Evolutionary conservation across 2,113 vertebrate genomes (phyloP), one percentile per base, ranked within the genome.

Genomic region (Casuarius casuarius): DNA sequence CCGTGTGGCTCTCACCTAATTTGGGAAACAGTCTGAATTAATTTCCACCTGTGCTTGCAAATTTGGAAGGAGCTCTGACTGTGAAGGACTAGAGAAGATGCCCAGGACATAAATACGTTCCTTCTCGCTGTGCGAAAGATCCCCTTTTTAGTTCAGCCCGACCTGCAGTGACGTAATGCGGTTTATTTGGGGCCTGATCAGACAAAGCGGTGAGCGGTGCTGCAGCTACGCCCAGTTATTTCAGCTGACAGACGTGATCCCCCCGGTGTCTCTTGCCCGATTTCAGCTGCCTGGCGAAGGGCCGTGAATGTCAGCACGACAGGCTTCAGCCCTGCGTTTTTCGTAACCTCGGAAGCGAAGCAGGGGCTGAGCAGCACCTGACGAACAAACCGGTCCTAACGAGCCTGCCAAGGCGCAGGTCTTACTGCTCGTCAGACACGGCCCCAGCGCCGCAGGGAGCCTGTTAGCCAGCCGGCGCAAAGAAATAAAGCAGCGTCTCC

Each of bases 161-260:
- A 86, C 91, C 95, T 52, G 56, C 59, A 21, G 62, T 96, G 96
- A 94, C 72, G 91, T 76, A 72, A 96, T 76, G 90, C 76, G 10
- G 90, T 84, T 97, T 97, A 96, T 97, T 94, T 96, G 86, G 91
- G 83, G 94, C 91, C 77, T 44, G 61, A 88, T 71, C 91, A 96
- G 97, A 84, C 78, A 76, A 91, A 94, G 90, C 8, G 8, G 26
- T 10, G 77, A 95, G 89, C 87, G 56, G 90, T 3, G 33, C n/a
- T 86, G 87, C 87, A 84, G 82, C 59, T 75, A 87, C 81, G 62
- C 59, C 76, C 82, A 72, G 42, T 89, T 94, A 82, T 79, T 96
- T 84, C 92, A 91, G 31, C 82, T 22, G 90, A 22, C 83, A 94
- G 77, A 72, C 44, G 84, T 62, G 62, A 35, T 94, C 25, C 73